A percentile compares a stretch with the other conserved stretches of the same genome.
phyloP scores from a whole-genome alignment of 2,888 invertebrate genomes.

The Calliphora vomitoria region DNA sequence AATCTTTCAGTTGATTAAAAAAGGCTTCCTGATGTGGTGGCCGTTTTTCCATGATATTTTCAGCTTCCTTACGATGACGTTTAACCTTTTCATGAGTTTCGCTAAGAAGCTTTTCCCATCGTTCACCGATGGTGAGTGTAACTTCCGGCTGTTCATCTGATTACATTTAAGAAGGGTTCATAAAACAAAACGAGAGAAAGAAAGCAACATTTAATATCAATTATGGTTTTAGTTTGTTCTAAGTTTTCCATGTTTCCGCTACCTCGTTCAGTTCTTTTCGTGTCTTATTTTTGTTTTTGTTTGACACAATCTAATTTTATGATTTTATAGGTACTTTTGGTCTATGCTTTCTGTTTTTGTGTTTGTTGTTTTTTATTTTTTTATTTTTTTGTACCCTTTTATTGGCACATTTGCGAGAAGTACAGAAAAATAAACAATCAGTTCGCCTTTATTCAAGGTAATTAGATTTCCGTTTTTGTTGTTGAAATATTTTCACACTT shows the following conservation, averaged over 20 bases:
- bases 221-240: constrained; percentile 46
- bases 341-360: background rate
- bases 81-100: constrained; percentile 85
- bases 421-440: constrained; percentile 17
- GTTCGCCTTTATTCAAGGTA: constrained; percentile 45
- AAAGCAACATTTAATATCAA: constrained; percentile 46
- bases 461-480: constrained; percentile 62
- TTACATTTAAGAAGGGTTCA: constrained; percentile 28
- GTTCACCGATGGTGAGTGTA: constrained; percentile 86
- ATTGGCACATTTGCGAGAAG: constrained; percentile 24
- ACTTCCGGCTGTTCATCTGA: constrained; percentile 76
- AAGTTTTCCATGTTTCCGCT: constrained; percentile 48
- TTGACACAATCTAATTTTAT: constrained; percentile 32
- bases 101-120: constrained; percentile 86
- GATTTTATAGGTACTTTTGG: constrained; percentile 25
- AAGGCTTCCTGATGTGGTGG: constrained; percentile 80
- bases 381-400: constrained; percentile 11
- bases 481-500: constrained; percentile 64
- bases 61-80: constrained; percentile 79
- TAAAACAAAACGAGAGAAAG: constrained; percentile 8
- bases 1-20: constrained; percentile 85
- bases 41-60: constrained; percentile 78
- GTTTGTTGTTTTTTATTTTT: background rate
- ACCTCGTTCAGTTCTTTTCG: background rate
- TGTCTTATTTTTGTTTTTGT: constrained; percentile 31